Evolutionary conservation across 1,140 invertebrate species (phyloP).

Genomic region (Nomia melanderi): DNA sequence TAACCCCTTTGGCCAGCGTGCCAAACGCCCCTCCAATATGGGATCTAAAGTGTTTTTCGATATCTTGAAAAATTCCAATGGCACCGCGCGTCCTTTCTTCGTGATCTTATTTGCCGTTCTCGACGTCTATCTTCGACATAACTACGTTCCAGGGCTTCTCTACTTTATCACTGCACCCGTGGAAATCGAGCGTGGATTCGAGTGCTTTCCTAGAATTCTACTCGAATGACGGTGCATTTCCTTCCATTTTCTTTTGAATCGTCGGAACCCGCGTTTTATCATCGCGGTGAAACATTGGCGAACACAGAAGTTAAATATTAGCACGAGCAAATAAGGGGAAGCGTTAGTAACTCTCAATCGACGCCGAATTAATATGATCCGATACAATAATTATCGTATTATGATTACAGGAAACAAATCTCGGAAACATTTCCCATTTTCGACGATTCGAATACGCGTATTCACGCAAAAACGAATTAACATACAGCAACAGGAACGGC

Average conservation of each 20-base stretch:
- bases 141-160: conserved; percentile 30
- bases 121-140: conserved; percentile 42
- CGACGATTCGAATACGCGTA: too few relatives aligned
- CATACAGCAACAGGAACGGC: too few relatives aligned
- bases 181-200: conserved; percentile 39
- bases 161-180: conserved; percentile 1
- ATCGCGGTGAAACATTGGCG: neutral
- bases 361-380: too few relatives aligned
- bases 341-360: too few relatives aligned
- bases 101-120: conserved; percentile 59
- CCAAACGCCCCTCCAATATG: conserved; percentile 61
- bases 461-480: too few relatives aligned
- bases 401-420: too few relatives aligned
- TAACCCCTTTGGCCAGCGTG: conserved; percentile 25
- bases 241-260: neutral
- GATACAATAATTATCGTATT: too few relatives aligned
- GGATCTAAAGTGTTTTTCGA: conserved; percentile 71
- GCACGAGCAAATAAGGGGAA: too few relatives aligned
- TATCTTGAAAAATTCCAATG: conserved; percentile 67
- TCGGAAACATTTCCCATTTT: too few relatives aligned
- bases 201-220: conserved; percentile 3
- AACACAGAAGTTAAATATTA: neutral
- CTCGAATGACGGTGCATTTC: neutral
- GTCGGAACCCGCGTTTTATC: neutral
- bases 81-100: conserved; percentile 24